Conservation (phyloP, 2,113 vertebrate genomes). For the Camelus bactrianus region DNA sequence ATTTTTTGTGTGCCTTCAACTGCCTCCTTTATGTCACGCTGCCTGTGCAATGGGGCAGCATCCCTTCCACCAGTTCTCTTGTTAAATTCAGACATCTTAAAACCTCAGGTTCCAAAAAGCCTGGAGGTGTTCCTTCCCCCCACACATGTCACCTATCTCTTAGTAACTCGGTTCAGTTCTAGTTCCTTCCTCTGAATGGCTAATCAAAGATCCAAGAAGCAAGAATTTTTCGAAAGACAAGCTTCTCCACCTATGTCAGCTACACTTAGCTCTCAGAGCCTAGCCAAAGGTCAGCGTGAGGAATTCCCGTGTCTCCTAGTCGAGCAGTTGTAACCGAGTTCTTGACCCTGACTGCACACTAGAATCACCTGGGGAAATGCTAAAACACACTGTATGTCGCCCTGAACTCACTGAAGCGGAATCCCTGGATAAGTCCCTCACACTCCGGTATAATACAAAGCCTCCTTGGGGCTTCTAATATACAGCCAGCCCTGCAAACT, state of each 20-base stretch:
- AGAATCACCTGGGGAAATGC: background rate
- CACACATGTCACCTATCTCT: conserved; percentile 40
- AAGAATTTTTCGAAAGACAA: background rate
- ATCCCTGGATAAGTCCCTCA: background rate
- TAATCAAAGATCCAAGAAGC: conserved; percentile 58
- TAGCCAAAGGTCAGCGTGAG: background rate
- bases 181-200: conserved; percentile 28
- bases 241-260: background rate
- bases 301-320: background rate
- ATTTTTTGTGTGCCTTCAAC: background rate
- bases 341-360: background rate
- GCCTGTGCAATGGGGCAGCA: background rate
- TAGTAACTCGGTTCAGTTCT: conserved; percentile 47
- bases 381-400: background rate
- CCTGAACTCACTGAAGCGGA: background rate
- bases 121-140: conserved; percentile 59
- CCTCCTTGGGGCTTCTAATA: background rate
- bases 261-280: background rate
- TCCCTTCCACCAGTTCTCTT: background rate
- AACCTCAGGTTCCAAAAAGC: conserved; percentile 36
- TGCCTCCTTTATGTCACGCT: background rate
- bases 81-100: conserved; percentile 56
- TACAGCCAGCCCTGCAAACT: background rate
- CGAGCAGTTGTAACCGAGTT: background rate
- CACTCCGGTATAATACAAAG: background rate